A percentile compares a stretch with the other conserved stretches of the same genome.
Evolutionary conservation across 2,888 invertebrate genomes (phyloP).

Genomic region (Dryobotodes eremita): DNA sequence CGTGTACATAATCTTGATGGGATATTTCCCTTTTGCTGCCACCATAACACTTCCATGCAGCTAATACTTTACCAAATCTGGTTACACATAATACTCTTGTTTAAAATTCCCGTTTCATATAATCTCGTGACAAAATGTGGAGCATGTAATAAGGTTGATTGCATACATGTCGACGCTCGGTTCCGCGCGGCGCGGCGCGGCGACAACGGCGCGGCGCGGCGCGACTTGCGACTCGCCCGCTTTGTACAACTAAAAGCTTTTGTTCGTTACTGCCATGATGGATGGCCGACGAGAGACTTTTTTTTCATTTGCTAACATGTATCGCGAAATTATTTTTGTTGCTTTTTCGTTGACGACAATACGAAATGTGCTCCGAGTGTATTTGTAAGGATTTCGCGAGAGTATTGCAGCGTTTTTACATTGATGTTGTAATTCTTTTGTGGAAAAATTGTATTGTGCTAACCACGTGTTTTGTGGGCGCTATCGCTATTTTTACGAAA

Average conservation of each 20-base stretch:
- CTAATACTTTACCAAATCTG: conserved; percentile 34
- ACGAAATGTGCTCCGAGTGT: conserved; percentile 48
- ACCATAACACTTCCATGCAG: conserved; percentile 8
- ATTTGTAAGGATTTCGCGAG: conserved; percentile 53
- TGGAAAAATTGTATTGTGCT: conserved; percentile 27
- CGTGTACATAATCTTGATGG: conserved; percentile 14
- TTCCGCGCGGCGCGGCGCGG: conserved; percentile 16
- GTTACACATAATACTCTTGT: conserved; percentile 34
- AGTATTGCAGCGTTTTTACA: conserved; percentile 37
- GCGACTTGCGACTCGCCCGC: conserved; percentile 56
- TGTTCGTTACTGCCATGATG: conserved; percentile 73
- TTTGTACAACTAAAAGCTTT: conserved; percentile 74
- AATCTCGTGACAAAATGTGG: conserved; percentile 50
- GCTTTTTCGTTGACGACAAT: conserved; percentile 57
- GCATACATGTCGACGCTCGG: conserved; percentile 56
- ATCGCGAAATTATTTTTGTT: conserved; percentile 70
- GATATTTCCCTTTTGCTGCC: background rate
- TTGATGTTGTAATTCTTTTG: conserved; percentile 41
- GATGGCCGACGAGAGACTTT: conserved; percentile 71
- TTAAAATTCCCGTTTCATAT: conserved; percentile 55
- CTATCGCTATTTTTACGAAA: conserved; percentile 12
- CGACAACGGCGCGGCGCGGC: conserved; percentile 4
- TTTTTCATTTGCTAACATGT: conserved; percentile 74
- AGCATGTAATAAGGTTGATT: conserved; percentile 66
- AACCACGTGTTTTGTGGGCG: conserved; percentile 11